phyloP scores from a whole-genome alignment of 2,888 invertebrate genomes.

The Melikaiella ostensackeni region DNA sequence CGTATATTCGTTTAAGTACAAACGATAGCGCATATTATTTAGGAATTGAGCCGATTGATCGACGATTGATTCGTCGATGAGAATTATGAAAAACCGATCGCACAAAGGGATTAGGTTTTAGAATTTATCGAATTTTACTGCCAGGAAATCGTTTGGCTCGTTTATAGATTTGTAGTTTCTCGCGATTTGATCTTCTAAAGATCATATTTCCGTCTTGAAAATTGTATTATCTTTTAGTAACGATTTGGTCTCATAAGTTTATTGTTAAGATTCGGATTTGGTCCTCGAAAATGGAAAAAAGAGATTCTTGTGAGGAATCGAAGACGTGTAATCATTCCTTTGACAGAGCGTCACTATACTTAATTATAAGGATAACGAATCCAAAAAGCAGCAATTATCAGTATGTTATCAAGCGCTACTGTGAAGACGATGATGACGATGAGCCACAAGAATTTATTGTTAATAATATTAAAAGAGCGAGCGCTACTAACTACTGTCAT shows the following conservation, averaged over 20 bases:
- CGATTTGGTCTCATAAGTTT: background rate
- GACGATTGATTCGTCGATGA: constrained; percentile 36
- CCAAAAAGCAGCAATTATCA: constrained; percentile 60
- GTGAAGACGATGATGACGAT: constrained; percentile 57
- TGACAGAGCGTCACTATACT: constrained; percentile 63
- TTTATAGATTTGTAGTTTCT: background rate
- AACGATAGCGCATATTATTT: constrained; percentile 24
- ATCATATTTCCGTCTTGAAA: background rate
- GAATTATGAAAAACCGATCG: background rate
- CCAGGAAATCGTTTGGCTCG: constrained; percentile 8
- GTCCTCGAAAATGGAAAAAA: constrained; percentile 25
- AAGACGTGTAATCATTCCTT: constrained; percentile 67
- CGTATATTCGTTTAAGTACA: constrained; percentile 32
- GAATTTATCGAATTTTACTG: constrained; percentile 32
- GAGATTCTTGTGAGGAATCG: constrained; percentile 38
- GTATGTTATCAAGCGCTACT: constrained; percentile 59
- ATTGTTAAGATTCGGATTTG: background rate
- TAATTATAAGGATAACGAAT: constrained; percentile 59
- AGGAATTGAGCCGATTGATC: constrained; percentile 29
- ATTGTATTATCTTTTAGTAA: constrained; percentile 22
- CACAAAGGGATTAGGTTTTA: constrained; percentile 28
- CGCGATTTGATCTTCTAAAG: constrained; percentile 3
- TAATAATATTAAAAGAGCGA: constrained; percentile 33
- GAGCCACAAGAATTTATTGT: constrained; percentile 41
- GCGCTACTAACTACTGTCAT: constrained; percentile 29